Evolutionary conservation across 2,113 vertebrate genomes (phyloP).

Genomic region (Xiphophorus maculatus): DNA sequence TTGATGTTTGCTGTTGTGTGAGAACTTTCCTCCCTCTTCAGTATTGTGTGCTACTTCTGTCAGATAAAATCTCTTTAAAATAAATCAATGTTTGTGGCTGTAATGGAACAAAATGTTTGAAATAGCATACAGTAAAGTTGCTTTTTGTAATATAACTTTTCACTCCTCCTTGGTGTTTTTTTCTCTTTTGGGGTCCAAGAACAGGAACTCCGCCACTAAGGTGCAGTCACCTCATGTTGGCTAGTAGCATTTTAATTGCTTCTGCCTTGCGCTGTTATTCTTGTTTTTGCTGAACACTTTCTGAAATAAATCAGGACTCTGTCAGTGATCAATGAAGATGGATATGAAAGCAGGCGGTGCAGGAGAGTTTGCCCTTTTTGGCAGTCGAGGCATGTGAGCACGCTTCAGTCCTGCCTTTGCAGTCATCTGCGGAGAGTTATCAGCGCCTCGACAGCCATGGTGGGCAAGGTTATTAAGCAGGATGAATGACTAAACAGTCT

Average conservation of each 20-base stretch:
- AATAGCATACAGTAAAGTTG: neutral
- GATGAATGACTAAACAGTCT: constrained; percentile 78
- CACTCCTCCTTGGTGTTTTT: neutral
- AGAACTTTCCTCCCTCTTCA: neutral
- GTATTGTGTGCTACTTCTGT: neutral
- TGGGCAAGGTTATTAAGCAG: constrained; percentile 77
- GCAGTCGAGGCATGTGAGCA: constrained; percentile 60
- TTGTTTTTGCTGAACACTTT: constrained; percentile 61
- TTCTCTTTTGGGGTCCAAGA: constrained; percentile 7
- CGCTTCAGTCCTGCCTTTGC: constrained; percentile 62
- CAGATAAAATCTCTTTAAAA: neutral
- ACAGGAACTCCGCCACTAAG: constrained; percentile 10
- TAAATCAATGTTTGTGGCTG: neutral
- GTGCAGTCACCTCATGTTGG: constrained; percentile 34
- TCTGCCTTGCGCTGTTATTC: constrained; percentile 56
- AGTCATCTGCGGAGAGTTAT: constrained; percentile 70
- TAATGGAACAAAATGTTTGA: neutral
- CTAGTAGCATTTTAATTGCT: constrained; percentile 34
- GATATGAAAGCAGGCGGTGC: constrained; percentile 69
- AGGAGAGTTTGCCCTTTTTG: constrained; percentile 61
- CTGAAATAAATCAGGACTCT: constrained; percentile 64
- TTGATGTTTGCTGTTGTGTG: too few species aligned
- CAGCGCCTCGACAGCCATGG: constrained; percentile 56
- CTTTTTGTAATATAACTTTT: constrained; percentile 2
- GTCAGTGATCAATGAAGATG: constrained; percentile 71